Percentiles rank a stretch among this genome's conserved stretches.
These are phyloP conservation scores for Semotilus atromaculatus DNA, from an alignment of 2,797 vertebrate species.

Conservation along the genomic window DNA sequence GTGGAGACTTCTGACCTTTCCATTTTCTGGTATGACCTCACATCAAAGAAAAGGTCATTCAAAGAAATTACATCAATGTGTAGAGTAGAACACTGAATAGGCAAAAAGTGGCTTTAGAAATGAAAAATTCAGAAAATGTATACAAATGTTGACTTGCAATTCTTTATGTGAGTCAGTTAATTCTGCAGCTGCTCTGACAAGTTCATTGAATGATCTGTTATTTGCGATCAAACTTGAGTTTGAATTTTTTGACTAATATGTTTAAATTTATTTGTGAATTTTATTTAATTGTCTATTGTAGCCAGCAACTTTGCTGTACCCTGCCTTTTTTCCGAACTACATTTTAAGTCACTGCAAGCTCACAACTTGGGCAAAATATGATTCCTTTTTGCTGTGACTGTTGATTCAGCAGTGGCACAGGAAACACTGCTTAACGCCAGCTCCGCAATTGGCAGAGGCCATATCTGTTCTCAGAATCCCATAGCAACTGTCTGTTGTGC, in stretches of 20 bases:
- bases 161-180: not conserved
- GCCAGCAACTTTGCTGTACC: not conserved
- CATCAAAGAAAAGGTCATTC: not conserved
- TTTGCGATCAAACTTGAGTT: not conserved
- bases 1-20: conserved; percentile 98
- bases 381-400: conserved; percentile 1
- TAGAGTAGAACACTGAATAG: not conserved
- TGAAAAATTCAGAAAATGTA: not conserved
- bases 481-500: conserved; percentile 53
- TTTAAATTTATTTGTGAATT: not conserved
- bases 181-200: not conserved
- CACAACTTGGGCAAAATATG: not conserved
- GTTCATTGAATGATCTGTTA: not conserved
- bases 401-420: not conserved
- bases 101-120: not conserved
- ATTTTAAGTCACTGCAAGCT: not conserved
- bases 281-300: not conserved
- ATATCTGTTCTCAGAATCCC: conserved; percentile 37
- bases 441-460: conserved; percentile 8
- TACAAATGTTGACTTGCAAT: not conserved
- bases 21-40: conserved; percentile 89
- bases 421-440: conserved; percentile 7
- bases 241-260: not conserved
- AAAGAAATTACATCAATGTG: not conserved
- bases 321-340: not conserved